Conservation (phyloP, 2,888 invertebrate species). For the Zeuzera pyrina region DNA sequence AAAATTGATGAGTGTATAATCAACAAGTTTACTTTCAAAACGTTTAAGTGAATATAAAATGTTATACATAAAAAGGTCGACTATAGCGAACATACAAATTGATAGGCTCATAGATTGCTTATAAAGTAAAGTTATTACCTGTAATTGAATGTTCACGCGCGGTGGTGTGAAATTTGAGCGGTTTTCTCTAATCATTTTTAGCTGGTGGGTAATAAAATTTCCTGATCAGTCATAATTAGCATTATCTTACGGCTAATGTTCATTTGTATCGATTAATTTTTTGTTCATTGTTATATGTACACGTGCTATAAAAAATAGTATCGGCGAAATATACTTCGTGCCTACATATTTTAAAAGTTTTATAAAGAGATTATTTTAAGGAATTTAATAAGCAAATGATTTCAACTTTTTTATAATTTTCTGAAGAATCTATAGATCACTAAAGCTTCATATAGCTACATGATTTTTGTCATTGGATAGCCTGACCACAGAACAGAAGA, state of each 20-base stretch:
- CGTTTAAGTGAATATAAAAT: conserved; percentile 40
- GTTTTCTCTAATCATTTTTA: conserved; percentile 41
- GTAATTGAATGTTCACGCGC: conserved; percentile 59
- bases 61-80: conserved; percentile 9
- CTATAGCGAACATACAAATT: conserved; percentile 48
- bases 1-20: conserved; percentile 52
- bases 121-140: conserved; percentile 34
- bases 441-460: too few relatives aligned
- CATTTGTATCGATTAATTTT: too few relatives aligned
- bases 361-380: too few relatives aligned
- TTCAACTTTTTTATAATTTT: too few relatives aligned
- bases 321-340: too few relatives aligned
- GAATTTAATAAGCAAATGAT: too few relatives aligned
- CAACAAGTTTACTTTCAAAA: conserved; percentile 62
- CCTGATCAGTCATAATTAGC: conserved; percentile 35
- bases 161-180: conserved; percentile 24
- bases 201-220: conserved; percentile 28
- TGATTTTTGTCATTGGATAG: too few relatives aligned
- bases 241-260: conserved; percentile 29
- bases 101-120: conserved; percentile 45
- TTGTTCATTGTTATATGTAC: too few relatives aligned
- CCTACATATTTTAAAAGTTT: too few relatives aligned
- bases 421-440: too few relatives aligned
- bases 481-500: too few relatives aligned
- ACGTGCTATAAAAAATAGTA: too few relatives aligned